Conservation (phyloP, 2,888 invertebrate genomes). For the Ophioninae sp. region DNA sequence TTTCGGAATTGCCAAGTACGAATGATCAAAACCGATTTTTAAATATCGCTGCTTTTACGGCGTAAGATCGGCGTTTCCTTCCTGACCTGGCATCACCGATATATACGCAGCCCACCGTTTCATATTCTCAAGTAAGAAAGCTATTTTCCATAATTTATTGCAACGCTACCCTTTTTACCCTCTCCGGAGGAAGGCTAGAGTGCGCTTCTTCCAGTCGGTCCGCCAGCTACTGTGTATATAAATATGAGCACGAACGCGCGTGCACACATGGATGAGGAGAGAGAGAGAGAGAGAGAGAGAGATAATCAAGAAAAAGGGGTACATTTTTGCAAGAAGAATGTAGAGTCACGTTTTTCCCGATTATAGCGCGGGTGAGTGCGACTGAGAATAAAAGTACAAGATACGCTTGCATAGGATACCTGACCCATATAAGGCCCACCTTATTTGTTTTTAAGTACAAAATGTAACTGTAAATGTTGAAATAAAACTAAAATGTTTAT, state of each 20-base stretch:
- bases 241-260: too few relatives aligned
- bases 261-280: neutral
- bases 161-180: conserved; percentile 71
- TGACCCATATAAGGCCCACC: too few relatives aligned
- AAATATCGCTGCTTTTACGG: too few relatives aligned
- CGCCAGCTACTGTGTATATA: too few relatives aligned
- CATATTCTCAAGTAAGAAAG: conserved; percentile 75
- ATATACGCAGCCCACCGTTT: conserved; percentile 68
- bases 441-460: too few relatives aligned
- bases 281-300: conserved; percentile 13
- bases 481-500: too few relatives aligned
- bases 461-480: too few relatives aligned
- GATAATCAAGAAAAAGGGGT: neutral
- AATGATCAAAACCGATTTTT: too few relatives aligned
- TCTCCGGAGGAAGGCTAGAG: conserved; percentile 50
- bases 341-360: conserved; percentile 54
- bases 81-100: conserved; percentile 70
- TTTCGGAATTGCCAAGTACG: conserved; percentile 7
- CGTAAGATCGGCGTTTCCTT: neutral
- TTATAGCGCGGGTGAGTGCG: conserved; percentile 37
- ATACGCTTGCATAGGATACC: neutral
- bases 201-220: conserved; percentile 30
- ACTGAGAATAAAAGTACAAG: conserved; percentile 23
- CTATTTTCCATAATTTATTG: conserved; percentile 78
- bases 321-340: conserved; percentile 45